Conservation (phyloP, 1,140 invertebrate genomes). For the Chymomyza costata region DNA sequence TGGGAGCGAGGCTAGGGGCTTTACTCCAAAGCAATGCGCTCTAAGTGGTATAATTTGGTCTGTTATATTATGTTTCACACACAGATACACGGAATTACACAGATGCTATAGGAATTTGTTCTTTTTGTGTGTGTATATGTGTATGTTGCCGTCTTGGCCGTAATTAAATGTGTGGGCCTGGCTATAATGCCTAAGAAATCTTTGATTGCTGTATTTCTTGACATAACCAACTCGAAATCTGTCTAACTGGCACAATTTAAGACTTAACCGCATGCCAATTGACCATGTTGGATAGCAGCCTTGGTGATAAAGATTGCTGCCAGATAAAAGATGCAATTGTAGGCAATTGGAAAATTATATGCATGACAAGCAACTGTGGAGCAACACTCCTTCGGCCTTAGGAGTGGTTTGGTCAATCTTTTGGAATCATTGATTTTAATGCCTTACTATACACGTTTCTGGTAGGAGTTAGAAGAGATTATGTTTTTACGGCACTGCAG, state of each 20-base stretch:
- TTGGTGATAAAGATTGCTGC: no score
- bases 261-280: constrained; percentile 34
- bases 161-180: constrained; percentile 56
- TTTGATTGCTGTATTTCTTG: constrained; percentile 41
- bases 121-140: no score
- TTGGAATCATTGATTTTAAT: no score
- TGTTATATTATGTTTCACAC: constrained; percentile 61
- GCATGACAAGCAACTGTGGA: no score
- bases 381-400: no score
- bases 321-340: constrained; percentile 38
- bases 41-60: constrained; percentile 66
- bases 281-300: constrained; percentile 10
- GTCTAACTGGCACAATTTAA: constrained; percentile 50
- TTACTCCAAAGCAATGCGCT: no score
- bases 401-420: no score
- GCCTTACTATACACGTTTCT: no score
- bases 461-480: no score
- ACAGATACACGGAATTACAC: constrained; percentile 19
- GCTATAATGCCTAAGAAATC: constrained; percentile 11
- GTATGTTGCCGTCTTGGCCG: no score
- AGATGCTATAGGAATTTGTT: neutral
- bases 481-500: no score
- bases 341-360: no score
- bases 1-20: neutral
- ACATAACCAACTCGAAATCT: constrained; percentile 66